phyloP scores from a whole-genome alignment of 2,797 vertebrate species.

The Coccyzus lansbergi region DNA sequence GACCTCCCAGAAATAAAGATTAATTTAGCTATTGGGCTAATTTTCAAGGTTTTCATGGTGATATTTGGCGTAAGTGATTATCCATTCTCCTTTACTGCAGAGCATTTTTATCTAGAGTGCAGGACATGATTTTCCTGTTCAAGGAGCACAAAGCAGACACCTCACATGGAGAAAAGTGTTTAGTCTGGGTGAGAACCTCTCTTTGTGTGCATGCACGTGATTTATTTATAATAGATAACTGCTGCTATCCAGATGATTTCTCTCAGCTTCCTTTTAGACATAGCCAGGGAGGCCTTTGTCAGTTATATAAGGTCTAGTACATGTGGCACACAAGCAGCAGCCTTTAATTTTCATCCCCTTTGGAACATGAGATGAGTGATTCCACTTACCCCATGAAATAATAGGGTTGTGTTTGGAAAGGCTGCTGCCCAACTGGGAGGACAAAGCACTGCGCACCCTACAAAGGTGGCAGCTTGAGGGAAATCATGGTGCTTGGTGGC shows the following conservation, averaged over 20 bases:
- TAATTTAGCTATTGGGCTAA: background rate
- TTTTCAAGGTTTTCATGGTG: constrained; percentile 28
- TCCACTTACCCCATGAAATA: constrained; percentile 20
- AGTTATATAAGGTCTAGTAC: constrained; percentile 27
- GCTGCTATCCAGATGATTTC: constrained; percentile 55
- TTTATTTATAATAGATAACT: constrained; percentile 53
- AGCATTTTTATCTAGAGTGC: constrained; percentile 5
- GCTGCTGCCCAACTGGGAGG: constrained; percentile 27
- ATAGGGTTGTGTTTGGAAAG: constrained; percentile 26
- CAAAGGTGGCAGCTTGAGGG: background rate
- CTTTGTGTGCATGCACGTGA: background rate
- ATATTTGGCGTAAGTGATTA: constrained; percentile 1
- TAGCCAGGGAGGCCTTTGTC: constrained; percentile 8
- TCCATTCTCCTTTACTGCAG: background rate
- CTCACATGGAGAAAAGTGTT: constrained; percentile 56
- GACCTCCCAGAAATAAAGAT: background rate
- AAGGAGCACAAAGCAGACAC: constrained; percentile 47
- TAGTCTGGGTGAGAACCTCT: constrained; percentile 56
- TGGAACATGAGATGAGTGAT: constrained; percentile 30
- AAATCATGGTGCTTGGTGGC: background rate
- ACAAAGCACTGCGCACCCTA: background rate
- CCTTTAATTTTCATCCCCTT: constrained; percentile 38
- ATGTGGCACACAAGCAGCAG: background rate
- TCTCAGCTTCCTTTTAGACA: constrained; percentile 29
- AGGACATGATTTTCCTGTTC: constrained; percentile 44